Conservation (phyloP, 37 sponge, comb jelly and placozoan genomes). For the Sycon ciliatum region DNA sequence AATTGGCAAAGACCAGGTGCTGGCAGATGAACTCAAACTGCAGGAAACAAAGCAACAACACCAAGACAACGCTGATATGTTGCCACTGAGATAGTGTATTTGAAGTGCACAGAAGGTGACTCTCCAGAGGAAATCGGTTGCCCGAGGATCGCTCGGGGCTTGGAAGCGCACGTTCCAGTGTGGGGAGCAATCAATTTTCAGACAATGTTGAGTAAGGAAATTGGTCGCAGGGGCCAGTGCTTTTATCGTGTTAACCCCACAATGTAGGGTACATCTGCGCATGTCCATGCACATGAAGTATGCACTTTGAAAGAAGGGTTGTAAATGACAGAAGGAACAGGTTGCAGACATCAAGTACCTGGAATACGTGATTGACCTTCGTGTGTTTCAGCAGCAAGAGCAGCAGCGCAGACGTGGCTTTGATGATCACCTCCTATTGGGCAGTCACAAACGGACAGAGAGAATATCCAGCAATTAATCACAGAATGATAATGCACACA, state of each 20-base stretch:
- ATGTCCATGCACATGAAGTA: too few species aligned
- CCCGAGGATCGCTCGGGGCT: too few species aligned
- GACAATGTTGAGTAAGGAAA: too few species aligned
- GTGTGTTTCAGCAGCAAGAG: slow-evolving; percentile 88
- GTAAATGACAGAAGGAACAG: too few species aligned
- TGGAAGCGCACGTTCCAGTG: too few species aligned
- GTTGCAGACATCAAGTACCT: too few species aligned
- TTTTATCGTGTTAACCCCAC: too few species aligned
- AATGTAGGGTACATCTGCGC: too few species aligned
- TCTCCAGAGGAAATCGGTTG: background rate
- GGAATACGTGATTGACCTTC: slow-evolving; percentile 82
- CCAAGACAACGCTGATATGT: background rate
- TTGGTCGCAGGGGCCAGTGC: too few species aligned
- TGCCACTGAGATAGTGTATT: background rate
- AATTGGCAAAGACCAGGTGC: slow-evolving; percentile 91
- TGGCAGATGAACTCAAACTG: slow-evolving; percentile 86
- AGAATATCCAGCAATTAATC: too few species aligned
- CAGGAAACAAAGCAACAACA: background rate
- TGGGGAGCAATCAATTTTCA: too few species aligned
- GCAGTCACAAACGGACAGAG: background rate
- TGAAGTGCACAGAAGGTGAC: background rate
- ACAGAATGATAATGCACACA: background rate
- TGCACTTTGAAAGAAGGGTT: too few species aligned
- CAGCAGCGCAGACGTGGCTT: slow-evolving; percentile 82
- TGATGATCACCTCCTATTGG: slow-evolving; percentile 72